Base-by-base conservation (phyloP, 2,797 vertebrate genomes). In the Oceanodroma leucorhoa region DNA sequence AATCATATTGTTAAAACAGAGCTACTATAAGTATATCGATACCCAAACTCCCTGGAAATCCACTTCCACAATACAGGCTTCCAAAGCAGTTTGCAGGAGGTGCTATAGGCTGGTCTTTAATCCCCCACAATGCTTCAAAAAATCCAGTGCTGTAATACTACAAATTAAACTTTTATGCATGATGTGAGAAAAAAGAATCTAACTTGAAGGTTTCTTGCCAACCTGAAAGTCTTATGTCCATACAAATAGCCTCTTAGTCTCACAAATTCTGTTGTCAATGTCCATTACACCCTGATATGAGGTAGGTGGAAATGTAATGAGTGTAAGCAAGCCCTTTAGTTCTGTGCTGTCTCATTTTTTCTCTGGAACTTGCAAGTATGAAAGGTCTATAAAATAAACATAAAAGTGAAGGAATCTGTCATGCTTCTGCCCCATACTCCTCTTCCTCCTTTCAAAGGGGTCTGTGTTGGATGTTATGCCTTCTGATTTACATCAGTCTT, bases 341-440 rank as follows among this genome's bases (percentile, higher is more conserved):
- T 86, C 38, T 76, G 3, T 65, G 32, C 2, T 72, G 12, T 71
- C 57, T 58, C 10, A 26, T 5, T 75, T 93, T 75, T 69, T 18
- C 17, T 72, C 36, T 79, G 29, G 19, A 90, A 82, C 23, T 64
- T 70, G 12, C 5, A 72, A 43, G 3, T 48, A 40, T 43, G 36
- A 79, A 92, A 41, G 19, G 2, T 16, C n/a, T 82, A 26, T 55
- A 89, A 87, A 73, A 85, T 26, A 64, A 75, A n/a, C 7, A n/a
- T 16, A n/a, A 69, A 91, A 67, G 19, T 53, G 19, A 62, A 72
- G 18, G 5, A 71, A 78, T 79, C 9, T 71, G 5, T n/a, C 27
- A 10, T 62, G 10, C 17, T 61, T 83, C 34, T 83, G 12, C 11
- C 4, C n/a, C 1, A 0, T 41, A 10, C 5, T 32, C 29, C 11